Evolutionary conservation across 2,113 vertebrate species (phyloP).

Genomic region (Micronisus gabar): DNA sequence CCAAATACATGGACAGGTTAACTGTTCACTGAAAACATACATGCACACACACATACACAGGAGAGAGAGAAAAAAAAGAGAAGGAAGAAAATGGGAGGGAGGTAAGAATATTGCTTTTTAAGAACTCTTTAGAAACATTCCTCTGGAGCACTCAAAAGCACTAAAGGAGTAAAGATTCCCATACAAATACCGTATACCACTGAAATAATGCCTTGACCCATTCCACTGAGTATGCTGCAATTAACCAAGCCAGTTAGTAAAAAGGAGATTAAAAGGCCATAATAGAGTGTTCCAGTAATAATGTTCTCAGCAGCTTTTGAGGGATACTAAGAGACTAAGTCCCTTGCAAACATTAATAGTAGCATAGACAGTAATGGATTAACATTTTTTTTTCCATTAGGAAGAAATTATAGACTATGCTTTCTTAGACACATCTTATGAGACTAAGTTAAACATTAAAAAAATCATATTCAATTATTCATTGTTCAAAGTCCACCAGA

Average conservation of each 20-base stretch:
- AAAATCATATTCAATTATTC: background rate
- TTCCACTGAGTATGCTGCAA: background rate
- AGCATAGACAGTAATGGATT: background rate
- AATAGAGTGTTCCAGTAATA: background rate
- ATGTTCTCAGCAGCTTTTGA: background rate
- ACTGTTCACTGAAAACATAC: background rate
- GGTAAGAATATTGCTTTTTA: background rate
- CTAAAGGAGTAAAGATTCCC: background rate
- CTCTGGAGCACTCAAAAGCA: background rate
- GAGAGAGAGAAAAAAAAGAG: background rate
- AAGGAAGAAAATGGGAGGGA: background rate
- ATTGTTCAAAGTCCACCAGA: background rate
- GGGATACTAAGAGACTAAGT: background rate
- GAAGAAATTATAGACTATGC: background rate
- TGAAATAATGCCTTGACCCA: background rate
- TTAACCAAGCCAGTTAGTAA: background rate
- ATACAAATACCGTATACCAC: background rate
- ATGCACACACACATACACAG: accelerated
- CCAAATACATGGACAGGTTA: background rate
- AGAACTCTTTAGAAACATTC: background rate
- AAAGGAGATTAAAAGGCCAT: background rate
- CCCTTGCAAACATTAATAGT: background rate
- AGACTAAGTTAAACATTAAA: background rate
- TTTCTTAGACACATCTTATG: background rate
- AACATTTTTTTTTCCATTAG: background rate